Percentiles rank a stretch among this genome's conserved stretches.
Evolutionary conservation across 2,888 invertebrate genomes (phyloP).

Genomic region (Stramonita haemastoma): DNA sequence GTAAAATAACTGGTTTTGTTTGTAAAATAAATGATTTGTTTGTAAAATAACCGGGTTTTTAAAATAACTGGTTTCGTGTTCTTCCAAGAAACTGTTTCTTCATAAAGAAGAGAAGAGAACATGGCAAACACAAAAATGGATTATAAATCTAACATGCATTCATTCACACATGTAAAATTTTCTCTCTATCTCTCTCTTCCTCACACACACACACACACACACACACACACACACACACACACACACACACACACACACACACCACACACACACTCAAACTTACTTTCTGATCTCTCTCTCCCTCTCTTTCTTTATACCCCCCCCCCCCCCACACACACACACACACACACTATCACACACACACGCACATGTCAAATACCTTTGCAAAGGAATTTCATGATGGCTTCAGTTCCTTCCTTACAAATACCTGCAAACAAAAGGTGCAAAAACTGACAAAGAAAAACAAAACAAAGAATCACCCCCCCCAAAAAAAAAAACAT

Average conservation of each 20-base stretch:
- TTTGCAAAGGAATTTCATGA: slow-evolving; percentile 83
- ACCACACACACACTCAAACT: not conserved
- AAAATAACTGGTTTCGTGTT: no score
- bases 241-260: slow-evolving; percentile 12
- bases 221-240: slow-evolving; percentile 1
- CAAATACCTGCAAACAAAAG: slow-evolving; percentile 79
- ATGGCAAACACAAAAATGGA: not conserved
- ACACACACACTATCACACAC: not conserved
- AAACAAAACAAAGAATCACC: not conserved
- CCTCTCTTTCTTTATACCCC: not conserved
- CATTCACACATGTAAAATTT: not conserved
- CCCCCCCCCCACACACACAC: not conserved
- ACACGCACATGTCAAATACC: slow-evolving; percentile 74
- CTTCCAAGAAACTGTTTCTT: no score
- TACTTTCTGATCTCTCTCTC: not conserved
- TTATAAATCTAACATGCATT: not conserved
- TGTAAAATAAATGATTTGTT: no score
- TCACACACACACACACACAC: not conserved
- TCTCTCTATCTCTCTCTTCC: not conserved
- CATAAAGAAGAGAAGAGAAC: no score
- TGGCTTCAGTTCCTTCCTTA: slow-evolving; percentile 82
- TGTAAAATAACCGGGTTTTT: no score
- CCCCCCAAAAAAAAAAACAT: not conserved
- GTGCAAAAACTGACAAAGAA: not conserved
- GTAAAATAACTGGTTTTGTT: no score